Percentiles rank a stretch among this genome's conserved stretches.
These are phyloP conservation scores for Tetragonisca angustula DNA, from an alignment of 2,888 invertebrate species.

Conservation along the genomic window DNA sequence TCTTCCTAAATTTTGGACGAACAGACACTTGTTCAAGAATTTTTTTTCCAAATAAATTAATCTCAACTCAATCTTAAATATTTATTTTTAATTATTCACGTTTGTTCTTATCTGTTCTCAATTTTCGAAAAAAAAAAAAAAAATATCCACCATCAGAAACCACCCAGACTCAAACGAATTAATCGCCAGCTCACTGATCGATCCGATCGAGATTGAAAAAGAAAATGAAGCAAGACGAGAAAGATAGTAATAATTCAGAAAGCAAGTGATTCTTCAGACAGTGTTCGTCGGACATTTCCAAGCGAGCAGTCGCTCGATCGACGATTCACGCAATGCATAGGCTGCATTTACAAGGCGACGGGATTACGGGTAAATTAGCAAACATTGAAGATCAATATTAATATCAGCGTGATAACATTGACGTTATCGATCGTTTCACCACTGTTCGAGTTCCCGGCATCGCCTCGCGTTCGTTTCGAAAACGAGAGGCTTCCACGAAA, in stretches of 20 bases:
- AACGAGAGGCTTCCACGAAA: not conserved
- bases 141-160: not conserved
- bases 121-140: too few species aligned
- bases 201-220: not conserved
- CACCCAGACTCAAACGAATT: not conserved
- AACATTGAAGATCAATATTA: conserved; percentile 41
- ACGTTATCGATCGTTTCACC: conserved; percentile 38
- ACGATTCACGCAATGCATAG: conserved; percentile 7
- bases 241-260: too few species aligned
- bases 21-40: too few species aligned
- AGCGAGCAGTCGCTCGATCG: not conserved
- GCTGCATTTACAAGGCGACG: not conserved
- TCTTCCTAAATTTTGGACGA: too few species aligned
- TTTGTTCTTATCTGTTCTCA: too few species aligned
- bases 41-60: too few species aligned
- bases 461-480: not conserved
- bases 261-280: not conserved
- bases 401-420: conserved; percentile 28
- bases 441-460: not conserved
- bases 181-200: not conserved
- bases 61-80: too few species aligned
- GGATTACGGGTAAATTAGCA: conserved; percentile 33
- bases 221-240: too few species aligned
- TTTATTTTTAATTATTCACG: too few species aligned
- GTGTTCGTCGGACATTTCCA: not conserved